A percentile compares a stretch with the other conserved stretches of the same genome.
phyloP scores from a whole-genome alignment of 2,797 vertebrate genomes.

The Cyclura pinguis region DNA sequence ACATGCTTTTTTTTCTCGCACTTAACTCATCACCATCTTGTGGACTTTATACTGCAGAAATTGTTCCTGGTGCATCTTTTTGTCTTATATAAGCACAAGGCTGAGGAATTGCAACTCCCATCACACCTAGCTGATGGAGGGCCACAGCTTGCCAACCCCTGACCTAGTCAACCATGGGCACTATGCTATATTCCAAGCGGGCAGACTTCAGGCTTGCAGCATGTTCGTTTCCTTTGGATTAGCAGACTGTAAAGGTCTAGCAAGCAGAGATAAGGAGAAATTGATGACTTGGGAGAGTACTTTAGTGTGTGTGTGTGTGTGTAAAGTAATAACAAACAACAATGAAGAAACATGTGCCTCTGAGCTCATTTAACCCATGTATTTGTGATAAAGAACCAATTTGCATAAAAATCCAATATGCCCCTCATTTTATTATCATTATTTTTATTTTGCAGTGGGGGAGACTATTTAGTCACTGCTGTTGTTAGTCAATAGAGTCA shows the following conservation, averaged over 20 bases:
- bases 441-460: neutral
- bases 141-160: too few species aligned
- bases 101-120: too few species aligned
- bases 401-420: neutral
- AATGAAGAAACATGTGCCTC: neutral
- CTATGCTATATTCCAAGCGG: neutral
- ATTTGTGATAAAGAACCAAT: neutral
- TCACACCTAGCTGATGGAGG: too few species aligned
- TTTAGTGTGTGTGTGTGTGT: too few species aligned
- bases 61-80: too few species aligned
- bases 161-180: too few species aligned
- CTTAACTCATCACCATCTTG: too few species aligned
- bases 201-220: neutral
- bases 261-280: neutral
- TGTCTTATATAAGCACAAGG: too few species aligned
- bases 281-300: neutral
- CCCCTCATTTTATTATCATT: neutral
- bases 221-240: too few species aligned
- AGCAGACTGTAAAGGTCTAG: neutral
- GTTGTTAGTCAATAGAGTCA: neutral
- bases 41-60: too few species aligned
- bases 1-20: too few species aligned
- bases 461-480: neutral
- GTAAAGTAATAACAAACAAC: neutral
- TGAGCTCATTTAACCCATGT: neutral